A percentile compares a stretch with the other conserved stretches of the same genome.
These are phyloP conservation scores for Antechinus flavipes DNA, from an alignment of 2,113 vertebrate species.

Conservation along the genomic window DNA sequence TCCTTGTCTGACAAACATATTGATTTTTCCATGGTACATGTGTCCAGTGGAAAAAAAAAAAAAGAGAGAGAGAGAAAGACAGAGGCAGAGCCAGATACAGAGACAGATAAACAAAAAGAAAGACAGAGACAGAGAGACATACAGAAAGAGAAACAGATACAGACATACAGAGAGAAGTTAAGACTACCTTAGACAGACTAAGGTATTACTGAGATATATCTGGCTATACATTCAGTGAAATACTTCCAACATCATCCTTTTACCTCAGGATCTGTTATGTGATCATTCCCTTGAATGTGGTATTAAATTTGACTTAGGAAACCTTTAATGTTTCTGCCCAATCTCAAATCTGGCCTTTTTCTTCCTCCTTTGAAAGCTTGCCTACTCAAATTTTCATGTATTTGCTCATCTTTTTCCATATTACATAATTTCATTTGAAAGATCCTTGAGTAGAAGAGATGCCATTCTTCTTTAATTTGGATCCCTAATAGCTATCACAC, in stretches of 20 bases:
- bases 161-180: neutral
- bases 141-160: too few relatives aligned
- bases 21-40: neutral
- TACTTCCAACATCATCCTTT: neutral
- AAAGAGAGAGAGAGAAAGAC: neutral
- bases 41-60: neutral
- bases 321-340: neutral
- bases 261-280: neutral
- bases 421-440: neutral
- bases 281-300: neutral
- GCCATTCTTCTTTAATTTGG: neutral
- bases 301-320: neutral
- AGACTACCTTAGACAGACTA: neutral
- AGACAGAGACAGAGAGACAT: neutral
- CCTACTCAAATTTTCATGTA: neutral
- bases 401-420: neutral
- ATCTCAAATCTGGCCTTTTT: slow-evolving; percentile 18
- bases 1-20: neutral
- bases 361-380: slow-evolving; percentile 15
- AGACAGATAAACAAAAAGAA: neutral
- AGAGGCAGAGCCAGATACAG: neutral
- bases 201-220: neutral
- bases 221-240: neutral
- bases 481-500: neutral
- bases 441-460: neutral